A percentile compares a stretch with the other conserved stretches of the same genome.
phyloP scores from a whole-genome alignment of 2,888 invertebrate genomes.

The Microchrysa polita region DNA sequence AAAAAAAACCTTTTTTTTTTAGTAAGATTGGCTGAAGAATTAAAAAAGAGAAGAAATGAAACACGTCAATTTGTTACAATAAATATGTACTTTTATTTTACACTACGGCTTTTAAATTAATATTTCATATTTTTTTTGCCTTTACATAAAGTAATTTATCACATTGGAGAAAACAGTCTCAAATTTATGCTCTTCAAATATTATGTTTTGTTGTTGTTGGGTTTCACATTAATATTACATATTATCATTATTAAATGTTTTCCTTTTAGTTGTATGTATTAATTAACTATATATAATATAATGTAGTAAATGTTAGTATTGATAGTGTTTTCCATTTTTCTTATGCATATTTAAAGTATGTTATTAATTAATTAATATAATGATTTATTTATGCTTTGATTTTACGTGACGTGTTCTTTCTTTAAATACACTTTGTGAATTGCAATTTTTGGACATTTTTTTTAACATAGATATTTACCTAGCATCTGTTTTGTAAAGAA shows the following conservation, averaged over 20 bases:
- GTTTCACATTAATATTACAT: constrained; percentile 44
- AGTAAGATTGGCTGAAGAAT: too few relatives aligned
- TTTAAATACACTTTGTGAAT: background rate
- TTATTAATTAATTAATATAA: too few relatives aligned
- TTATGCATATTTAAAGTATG: constrained; percentile 38
- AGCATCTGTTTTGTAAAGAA: too few relatives aligned
- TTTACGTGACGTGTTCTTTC: background rate
- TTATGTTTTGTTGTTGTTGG: constrained; percentile 20
- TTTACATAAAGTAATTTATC: constrained; percentile 66
- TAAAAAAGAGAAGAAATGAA: constrained; percentile 6
- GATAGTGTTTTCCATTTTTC: constrained; percentile 16
- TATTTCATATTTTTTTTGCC: constrained; percentile 43
- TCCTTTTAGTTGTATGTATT: constrained; percentile 35
- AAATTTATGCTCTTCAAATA: constrained; percentile 51
- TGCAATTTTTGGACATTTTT: too few relatives aligned
- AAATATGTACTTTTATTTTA: constrained; percentile 43
- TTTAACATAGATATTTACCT: too few relatives aligned
- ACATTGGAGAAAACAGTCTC: constrained; percentile 67
- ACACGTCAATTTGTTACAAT: constrained; percentile 35
- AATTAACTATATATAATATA: constrained; percentile 23
- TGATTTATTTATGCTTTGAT: background rate
- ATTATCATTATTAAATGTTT: constrained; percentile 34
- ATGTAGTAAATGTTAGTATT: constrained; percentile 32
- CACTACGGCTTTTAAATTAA: constrained; percentile 33
- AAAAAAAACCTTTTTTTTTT: too few relatives aligned